Conservation (phyloP, 2,113 vertebrate species). For the Gnathonemus longibarbis region DNA sequence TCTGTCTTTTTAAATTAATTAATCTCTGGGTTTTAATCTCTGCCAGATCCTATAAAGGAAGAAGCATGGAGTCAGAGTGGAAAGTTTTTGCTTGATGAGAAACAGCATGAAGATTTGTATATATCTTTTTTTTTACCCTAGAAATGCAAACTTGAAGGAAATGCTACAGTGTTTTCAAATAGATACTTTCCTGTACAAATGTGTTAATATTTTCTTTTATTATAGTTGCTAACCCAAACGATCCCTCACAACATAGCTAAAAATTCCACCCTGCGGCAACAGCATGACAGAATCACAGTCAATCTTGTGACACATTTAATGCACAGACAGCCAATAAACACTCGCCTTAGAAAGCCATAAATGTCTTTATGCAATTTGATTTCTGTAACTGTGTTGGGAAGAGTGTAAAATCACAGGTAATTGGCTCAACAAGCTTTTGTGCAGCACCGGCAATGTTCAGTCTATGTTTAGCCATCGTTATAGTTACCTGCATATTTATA, state of each 20-base stretch:
- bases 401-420: neutral
- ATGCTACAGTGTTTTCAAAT: neutral
- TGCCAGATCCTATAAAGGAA: neutral
- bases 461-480: neutral
- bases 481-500: neutral
- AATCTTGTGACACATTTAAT: neutral
- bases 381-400: slow-evolving; percentile 5
- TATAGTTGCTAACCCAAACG: neutral
- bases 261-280: neutral
- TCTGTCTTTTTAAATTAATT: slow-evolving; percentile 3
- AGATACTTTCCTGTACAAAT: neutral
- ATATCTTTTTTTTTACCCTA: neutral
- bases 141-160: neutral
- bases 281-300: neutral
- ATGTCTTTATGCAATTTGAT: neutral
- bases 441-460: neutral
- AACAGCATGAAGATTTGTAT: neutral
- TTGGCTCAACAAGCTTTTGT: neutral
- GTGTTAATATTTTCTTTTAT: neutral
- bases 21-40: neutral
- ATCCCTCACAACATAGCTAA: neutral
- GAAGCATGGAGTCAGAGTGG: neutral
- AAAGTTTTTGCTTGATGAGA: neutral
- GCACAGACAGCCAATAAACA: neutral
- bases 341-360: neutral